Conservation (phyloP, 2,888 invertebrate species). For the Drosophila prostipennis region DNA sequence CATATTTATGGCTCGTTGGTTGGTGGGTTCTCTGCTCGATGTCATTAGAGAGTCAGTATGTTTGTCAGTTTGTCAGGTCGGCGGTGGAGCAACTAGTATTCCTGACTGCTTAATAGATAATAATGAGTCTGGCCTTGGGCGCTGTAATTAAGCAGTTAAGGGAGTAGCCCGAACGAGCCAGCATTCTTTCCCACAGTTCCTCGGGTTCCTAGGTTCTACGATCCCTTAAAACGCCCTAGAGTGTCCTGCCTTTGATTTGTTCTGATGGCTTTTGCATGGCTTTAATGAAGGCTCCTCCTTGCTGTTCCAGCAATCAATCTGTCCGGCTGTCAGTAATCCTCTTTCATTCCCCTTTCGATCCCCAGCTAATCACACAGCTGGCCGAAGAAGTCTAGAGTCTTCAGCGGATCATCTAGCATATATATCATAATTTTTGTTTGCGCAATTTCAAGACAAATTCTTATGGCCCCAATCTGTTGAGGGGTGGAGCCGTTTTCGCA, state of each 20-base stretch:
- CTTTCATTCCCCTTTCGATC: background rate
- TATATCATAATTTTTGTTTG: constrained; percentile 74
- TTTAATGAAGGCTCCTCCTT: constrained; percentile 66
- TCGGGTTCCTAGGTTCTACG: constrained; percentile 2
- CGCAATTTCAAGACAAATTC: constrained; percentile 70
- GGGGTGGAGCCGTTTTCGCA: constrained; percentile 27
- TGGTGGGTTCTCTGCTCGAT: constrained; percentile 33
- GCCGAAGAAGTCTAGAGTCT: background rate
- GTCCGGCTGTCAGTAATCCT: constrained; percentile 45
- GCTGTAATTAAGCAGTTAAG: constrained; percentile 80
- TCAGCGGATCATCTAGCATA: constrained; percentile 17
- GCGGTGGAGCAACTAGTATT: constrained; percentile 31
- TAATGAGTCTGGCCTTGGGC: constrained; percentile 73
- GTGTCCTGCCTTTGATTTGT: constrained; percentile 77
- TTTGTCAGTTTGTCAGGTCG: constrained; percentile 41
- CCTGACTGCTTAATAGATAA: constrained; percentile 78
- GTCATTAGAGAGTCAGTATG: constrained; percentile 74
- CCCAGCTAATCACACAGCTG: constrained; percentile 59
- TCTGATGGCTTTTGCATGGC: constrained; percentile 76
- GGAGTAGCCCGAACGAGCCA: constrained; percentile 39
- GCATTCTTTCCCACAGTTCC: constrained; percentile 67
- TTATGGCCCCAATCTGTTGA: constrained; percentile 41
- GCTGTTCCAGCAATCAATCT: constrained; percentile 62
- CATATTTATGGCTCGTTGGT: constrained; percentile 53
- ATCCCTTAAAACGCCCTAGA: constrained; percentile 44